Percentiles rank a stretch among this genome's conserved stretches.
phyloP scores from a whole-genome alignment of 2,888 invertebrate species.

The Dynastes grantii region DNA sequence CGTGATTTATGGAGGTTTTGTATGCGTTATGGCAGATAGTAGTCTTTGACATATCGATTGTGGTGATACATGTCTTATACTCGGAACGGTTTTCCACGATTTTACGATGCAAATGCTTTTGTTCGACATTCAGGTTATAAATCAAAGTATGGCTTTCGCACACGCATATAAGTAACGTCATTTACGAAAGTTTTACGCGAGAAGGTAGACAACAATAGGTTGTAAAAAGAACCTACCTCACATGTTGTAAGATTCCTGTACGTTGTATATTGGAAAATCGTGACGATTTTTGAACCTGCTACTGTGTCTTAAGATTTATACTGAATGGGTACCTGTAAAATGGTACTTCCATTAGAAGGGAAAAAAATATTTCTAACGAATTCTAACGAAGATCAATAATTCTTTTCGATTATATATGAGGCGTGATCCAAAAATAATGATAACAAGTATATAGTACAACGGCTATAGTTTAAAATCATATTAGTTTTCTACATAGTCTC shows the following conservation, averaged over 20 bases:
- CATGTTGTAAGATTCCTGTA: not conserved
- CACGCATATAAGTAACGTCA: slow-evolving; percentile 32
- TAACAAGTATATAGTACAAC: no score
- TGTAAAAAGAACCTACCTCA: not conserved
- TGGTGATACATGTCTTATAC: slow-evolving; percentile 38
- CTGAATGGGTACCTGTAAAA: no score
- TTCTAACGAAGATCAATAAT: no score
- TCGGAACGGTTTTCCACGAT: slow-evolving; percentile 23
- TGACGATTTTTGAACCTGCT: not conserved
- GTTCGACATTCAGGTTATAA: slow-evolving; percentile 25
- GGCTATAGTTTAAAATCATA: no score
- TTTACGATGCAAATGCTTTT: slow-evolving; percentile 37
- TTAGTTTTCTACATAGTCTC: no score
- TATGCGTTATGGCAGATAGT: slow-evolving; percentile 31
- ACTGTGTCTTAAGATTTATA: no score
- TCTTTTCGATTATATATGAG: no score
- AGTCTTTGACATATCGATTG: slow-evolving; percentile 38
- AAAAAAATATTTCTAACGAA: no score
- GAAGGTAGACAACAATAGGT: slow-evolving; percentile 3
- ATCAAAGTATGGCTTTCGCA: slow-evolving; percentile 21
- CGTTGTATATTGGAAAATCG: not conserved
- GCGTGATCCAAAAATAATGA: no score
- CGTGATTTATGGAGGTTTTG: slow-evolving; percentile 13
- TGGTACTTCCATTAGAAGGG: no score
- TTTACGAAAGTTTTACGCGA: not conserved